Evolutionary conservation across 2,888 invertebrate species (phyloP), one percentile per base, ranked within the genome.

Genomic region (Miltochrista miniata): DNA sequence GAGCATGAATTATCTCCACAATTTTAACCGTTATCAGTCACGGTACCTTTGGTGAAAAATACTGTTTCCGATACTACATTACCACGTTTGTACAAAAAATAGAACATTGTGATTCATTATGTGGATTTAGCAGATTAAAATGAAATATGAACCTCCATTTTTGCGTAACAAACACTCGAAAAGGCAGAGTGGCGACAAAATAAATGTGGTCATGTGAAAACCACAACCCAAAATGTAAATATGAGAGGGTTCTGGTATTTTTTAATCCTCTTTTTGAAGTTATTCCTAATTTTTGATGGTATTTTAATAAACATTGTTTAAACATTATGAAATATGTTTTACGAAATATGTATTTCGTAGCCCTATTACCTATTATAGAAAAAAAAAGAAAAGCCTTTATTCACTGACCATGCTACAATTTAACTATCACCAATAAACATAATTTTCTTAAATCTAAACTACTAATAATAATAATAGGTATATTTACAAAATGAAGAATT

Each of bases 201-300:
- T 56, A 41, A 56, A 50, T 62, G 53, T 50, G 64, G 64, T 50
- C 49, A 4, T 24, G 29, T 52, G 37, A 37, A 58, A 55, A 54
- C 56, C 66, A 54, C 59, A 50, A 59, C 18, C 50, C 59, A 45
- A 55, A 51, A 46, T 51, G 46, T 31, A 34, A 55, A 53, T 38
- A 56, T 49, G 41, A 51, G 42, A 48, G 14, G 8, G n/a, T n/a
- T n/a, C n/a, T n/a, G n/a, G n/a, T n/a, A n/a, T 49, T 43, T 49
- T 41, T 33, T 29, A 47, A 47, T 51, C 39, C 37, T 24, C n/a
- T 35, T 37, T 47, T 47, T 49, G 38, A 33, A 44, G 38, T 33
- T 15, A 43, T 43, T 42, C 31, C 33, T 43, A 36, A 31, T 30
- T 37, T 43, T 37, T 40, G 11, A 7, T 7, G 18, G 14, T 31